Evolutionary conservation across 1,140 invertebrate genomes (phyloP).

Genomic region (Atopsyche davidsoni): DNA sequence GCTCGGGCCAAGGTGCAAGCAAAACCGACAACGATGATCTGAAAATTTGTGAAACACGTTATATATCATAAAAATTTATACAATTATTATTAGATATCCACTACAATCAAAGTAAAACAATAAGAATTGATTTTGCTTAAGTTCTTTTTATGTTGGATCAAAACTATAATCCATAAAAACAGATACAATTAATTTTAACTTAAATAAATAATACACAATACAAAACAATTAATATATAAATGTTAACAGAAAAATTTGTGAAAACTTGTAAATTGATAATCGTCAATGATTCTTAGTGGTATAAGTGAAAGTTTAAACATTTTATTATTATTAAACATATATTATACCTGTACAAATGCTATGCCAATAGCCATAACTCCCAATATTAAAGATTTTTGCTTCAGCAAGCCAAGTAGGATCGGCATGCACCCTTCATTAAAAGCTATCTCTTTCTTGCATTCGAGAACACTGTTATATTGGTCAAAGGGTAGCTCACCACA

Average conservation of each 20-base stretch:
- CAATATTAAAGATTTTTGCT: constrained; percentile 64
- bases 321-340: no score
- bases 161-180: no score
- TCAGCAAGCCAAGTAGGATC: constrained; percentile 56
- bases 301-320: no score
- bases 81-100: no score
- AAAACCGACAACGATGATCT: constrained; percentile 84
- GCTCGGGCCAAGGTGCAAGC: constrained; percentile 83
- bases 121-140: no score
- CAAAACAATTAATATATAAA: not conserved
- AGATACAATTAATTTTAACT: not conserved
- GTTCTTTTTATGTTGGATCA: no score
- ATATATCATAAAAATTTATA: not conserved
- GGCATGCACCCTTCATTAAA: constrained; percentile 58
- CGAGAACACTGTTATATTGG: constrained; percentile 36
- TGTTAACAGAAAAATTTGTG: no score
- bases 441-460: constrained; percentile 50
- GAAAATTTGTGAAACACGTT: constrained; percentile 38
- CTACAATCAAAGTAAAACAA: no score
- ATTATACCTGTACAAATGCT: constrained; percentile 67
- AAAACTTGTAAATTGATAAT: no score
- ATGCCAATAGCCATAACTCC: constrained; percentile 73
- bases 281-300: no score
- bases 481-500: constrained; percentile 53
- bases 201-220: constrained; percentile 1